Evolutionary conservation across 2,113 vertebrate genomes (phyloP).

Genomic region (Platichthys flesus): DNA sequence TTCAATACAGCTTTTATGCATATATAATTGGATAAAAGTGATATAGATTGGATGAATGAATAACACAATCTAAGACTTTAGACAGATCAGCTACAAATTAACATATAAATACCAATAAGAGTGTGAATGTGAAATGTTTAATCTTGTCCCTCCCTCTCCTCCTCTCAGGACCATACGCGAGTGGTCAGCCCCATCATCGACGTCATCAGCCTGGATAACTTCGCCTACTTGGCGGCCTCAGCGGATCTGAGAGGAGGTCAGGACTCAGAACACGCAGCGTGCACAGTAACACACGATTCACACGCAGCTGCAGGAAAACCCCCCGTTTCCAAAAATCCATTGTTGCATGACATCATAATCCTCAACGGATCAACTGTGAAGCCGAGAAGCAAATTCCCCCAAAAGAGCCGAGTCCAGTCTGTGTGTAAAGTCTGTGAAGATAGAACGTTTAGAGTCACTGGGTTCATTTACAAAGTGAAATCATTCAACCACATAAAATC

Average conservation of each 20-base stretch:
- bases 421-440: background rate
- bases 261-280: constrained; percentile 50
- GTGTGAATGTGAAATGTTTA: background rate
- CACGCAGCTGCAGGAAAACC: constrained; percentile 19
- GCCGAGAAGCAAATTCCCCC: background rate
- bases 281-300: constrained; percentile 1
- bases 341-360: background rate
- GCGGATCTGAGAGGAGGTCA: constrained; percentile 97
- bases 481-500: background rate
- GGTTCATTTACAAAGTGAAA: background rate
- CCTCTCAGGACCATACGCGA: constrained; percentile 91
- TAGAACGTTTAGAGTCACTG: background rate
- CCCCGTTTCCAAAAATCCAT: background rate
- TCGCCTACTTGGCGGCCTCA: constrained; percentile 97
- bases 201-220: constrained; percentile 99
- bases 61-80: too few species aligned
- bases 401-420: too few species aligned
- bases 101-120: background rate
- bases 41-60: too few species aligned
- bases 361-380: background rate
- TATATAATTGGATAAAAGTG: too few species aligned
- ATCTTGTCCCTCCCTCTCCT: constrained; percentile 14
- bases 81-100: too few species aligned
- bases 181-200: constrained; percentile 99
- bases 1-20: background rate